Conservation (phyloP, 2,888 invertebrate species). For the Leucophora obtusa region DNA sequence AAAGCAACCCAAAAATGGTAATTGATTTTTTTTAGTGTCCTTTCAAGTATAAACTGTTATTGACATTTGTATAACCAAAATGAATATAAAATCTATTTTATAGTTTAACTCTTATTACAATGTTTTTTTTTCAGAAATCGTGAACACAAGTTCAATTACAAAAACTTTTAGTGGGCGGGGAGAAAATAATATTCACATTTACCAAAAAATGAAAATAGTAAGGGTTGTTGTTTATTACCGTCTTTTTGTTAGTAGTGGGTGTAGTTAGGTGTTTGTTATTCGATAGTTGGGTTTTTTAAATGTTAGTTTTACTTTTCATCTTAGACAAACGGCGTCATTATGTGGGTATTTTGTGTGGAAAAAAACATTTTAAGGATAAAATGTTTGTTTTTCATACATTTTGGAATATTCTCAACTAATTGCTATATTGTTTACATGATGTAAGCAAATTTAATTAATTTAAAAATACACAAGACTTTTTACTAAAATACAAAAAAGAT, state of each 20-base stretch:
- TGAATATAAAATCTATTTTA: neutral
- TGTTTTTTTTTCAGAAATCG: slow-evolving; percentile 5
- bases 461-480: too few species aligned
- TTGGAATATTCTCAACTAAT: neutral
- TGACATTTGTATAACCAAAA: neutral
- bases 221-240: slow-evolving; percentile 20
- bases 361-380: neutral
- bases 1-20: neutral
- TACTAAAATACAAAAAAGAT: too few species aligned
- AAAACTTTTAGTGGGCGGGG: slow-evolving; percentile 14
- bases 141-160: slow-evolving; percentile 36
- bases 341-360: neutral
- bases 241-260: neutral
- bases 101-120: neutral
- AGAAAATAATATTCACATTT: neutral
- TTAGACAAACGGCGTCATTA: slow-evolving; percentile 25
- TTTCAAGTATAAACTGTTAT: neutral
- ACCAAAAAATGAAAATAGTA: neutral
- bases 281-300: slow-evolving; percentile 8
- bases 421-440: neutral
- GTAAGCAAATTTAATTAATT: neutral
- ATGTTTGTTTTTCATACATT: neutral
- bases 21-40: neutral
- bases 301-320: neutral
- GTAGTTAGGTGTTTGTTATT: neutral